Evolutionary conservation across 1,140 invertebrate genomes (phyloP).

Genomic region (Drosophila virilis): DNA sequence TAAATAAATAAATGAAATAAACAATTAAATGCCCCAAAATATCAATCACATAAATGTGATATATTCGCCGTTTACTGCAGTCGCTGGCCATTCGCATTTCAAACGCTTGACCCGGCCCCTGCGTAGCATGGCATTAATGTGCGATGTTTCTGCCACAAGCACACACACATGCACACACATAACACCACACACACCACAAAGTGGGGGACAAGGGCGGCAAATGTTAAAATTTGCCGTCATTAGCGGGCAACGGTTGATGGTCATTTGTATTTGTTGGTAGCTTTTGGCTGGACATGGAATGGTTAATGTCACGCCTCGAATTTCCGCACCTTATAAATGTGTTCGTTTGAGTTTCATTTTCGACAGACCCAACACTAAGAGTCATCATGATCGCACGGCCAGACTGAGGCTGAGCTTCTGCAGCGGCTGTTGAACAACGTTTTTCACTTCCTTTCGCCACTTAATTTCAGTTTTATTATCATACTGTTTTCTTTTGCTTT

Average conservation of each 20-base stretch:
- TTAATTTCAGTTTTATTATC: conserved; percentile 52
- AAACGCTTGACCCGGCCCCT: not conserved
- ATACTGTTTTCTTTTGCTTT: not conserved
- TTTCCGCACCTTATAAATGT: conserved; percentile 55
- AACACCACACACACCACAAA: not conserved
- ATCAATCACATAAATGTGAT: not conserved
- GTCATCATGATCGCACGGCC: conserved; percentile 15
- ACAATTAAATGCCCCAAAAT: no score
- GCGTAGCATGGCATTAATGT: conserved; percentile 22
- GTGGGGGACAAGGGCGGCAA: not conserved
- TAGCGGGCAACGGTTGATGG: conserved; percentile 30
- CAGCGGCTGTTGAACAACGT: conserved; percentile 23
- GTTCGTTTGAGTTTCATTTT: conserved; percentile 58
- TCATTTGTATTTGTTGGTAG: conserved; percentile 23
- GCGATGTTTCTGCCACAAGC: conserved; percentile 6
- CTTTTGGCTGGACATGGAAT: conserved; percentile 8
- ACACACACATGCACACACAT: conserved; percentile 1
- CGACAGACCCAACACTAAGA: not conserved
- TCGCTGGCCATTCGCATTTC: not conserved
- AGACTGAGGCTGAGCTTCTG: not conserved
- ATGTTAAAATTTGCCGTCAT: conserved; percentile 33
- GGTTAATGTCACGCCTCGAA: conserved; percentile 59
- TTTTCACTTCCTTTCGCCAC: conserved; percentile 73
- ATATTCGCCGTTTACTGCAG: not conserved
- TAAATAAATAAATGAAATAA: no score